Evolutionary conservation across 2,113 vertebrate species (phyloP).

Genomic region (Chinchilla lanigera): DNA sequence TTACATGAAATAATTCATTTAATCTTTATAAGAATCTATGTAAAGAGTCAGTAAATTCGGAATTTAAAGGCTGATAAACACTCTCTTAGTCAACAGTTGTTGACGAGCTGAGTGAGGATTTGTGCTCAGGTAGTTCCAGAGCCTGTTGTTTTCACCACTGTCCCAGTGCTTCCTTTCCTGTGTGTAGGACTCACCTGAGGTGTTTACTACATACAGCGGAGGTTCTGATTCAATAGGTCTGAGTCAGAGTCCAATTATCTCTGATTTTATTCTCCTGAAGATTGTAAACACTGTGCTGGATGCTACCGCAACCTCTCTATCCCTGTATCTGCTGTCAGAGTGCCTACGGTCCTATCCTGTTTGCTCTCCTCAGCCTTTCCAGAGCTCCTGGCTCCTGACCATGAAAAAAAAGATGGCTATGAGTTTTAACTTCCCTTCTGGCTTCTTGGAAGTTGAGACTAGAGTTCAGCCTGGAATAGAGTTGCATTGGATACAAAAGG

Average conservation of each 20-base stretch:
- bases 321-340: background rate
- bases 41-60: background rate
- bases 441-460: constrained; percentile 58
- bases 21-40: background rate
- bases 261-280: background rate
- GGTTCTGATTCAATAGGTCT: constrained; percentile 14
- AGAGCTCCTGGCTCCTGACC: constrained; percentile 33
- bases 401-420: background rate
- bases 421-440: constrained; percentile 65
- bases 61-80: background rate
- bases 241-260: background rate
- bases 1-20: background rate
- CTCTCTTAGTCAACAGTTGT: background rate
- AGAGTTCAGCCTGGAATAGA: constrained; percentile 71
- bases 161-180: background rate
- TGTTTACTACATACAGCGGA: background rate
- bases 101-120: background rate
- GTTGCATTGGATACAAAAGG: constrained; percentile 74
- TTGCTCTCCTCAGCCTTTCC: constrained; percentile 43
- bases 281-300: background rate
- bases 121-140: background rate
- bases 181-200: background rate
- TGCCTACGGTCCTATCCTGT: background rate
- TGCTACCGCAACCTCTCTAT: background rate
- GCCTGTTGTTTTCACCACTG: background rate